phyloP scores from a whole-genome alignment of 2,888 invertebrate genomes.

The Ophraella communa region DNA sequence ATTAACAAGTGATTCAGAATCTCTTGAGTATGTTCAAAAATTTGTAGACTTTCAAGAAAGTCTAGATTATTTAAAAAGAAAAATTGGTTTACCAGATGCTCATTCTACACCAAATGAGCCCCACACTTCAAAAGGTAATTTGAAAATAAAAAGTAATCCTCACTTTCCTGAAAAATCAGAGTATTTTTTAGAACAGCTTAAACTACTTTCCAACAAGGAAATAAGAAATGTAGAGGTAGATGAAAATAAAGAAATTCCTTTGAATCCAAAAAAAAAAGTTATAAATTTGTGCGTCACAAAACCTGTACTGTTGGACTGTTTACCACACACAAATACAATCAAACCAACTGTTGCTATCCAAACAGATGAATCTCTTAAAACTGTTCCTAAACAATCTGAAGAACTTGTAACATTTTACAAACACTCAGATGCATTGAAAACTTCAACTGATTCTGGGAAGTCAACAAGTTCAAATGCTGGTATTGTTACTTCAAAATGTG shows the following conservation, averaged over 20 bases:
- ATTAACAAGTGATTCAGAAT: slow-evolving; percentile 22
- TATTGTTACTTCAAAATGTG: slow-evolving; percentile 60
- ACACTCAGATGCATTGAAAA: slow-evolving; percentile 29
- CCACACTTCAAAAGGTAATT: no score
- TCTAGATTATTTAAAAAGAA: slow-evolving; percentile 43
- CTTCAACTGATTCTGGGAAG: slow-evolving; percentile 8
- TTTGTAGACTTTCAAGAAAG: slow-evolving; percentile 36
- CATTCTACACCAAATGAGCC: slow-evolving; percentile 62
- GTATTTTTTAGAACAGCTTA: slow-evolving; percentile 11
- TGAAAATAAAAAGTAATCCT: no score
- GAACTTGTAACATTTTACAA: slow-evolving; percentile 34
- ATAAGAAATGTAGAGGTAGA: neutral
- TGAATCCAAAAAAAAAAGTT: slow-evolving; percentile 36
- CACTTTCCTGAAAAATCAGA: slow-evolving; percentile 21
- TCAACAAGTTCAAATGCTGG: slow-evolving; percentile 39
- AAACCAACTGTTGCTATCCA: slow-evolving; percentile 38
- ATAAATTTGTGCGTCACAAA: slow-evolving; percentile 47
- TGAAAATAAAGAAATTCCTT: neutral
- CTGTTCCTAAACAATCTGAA: slow-evolving; percentile 20
- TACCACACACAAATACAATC: slow-evolving; percentile 27
- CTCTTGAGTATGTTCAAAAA: slow-evolving; percentile 27
- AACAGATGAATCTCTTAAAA: slow-evolving; percentile 35
- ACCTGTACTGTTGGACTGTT: slow-evolving; percentile 50
- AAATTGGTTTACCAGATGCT: slow-evolving; percentile 61
- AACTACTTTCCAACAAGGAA: slow-evolving; percentile 5